Base-by-base conservation (phyloP, 2,113 vertebrate species). In the Eidolon helvum region DNA sequence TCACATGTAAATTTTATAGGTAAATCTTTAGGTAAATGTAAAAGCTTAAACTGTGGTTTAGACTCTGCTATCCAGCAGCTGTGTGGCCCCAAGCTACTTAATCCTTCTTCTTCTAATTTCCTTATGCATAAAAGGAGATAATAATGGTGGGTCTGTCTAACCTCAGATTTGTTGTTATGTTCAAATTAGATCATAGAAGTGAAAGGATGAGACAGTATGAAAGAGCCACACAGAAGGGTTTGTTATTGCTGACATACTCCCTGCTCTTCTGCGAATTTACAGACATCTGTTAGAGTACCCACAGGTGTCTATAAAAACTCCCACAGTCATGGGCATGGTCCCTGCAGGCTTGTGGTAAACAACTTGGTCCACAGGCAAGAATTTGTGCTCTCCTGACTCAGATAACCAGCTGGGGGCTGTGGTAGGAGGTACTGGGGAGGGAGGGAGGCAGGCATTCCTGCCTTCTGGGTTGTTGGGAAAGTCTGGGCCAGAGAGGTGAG, bases 401-500 rank as follows among this genome's bases (percentile, higher is more conserved):
- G 88, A 48, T 61, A 83, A 38, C 50, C 63, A 43, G 38, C 57
- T 50, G 30, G 24, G 9, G 86, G 18, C 83, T 66, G 7, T 0
- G 2, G 24, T 9, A 28, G 79, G 68, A 55, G 40, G 28, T 24
- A 12, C 0, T 0, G 24, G 28, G 1, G 33, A 10, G 59, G 18
- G 26, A 57, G 18, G 4, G 35, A 82, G 24, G 59, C 22, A 40
- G 43, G n/a, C 28, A 14, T 15, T 45, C 10, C 59, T 69, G 69
- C 53, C 83, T 84, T 77, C 22, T 28, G 10, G 12, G 35, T 65
- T 68, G 43, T 87, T 96, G 61, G 75, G 84, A 61, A 90, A 68
- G 72, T 78, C 68, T 95, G 93, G 88, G 71, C 28, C 35, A 19
- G 72, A 88, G 48, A 78, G 38, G 45, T 83, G 95, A 78, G 75